Evolutionary conservation across 2,113 vertebrate genomes (phyloP).

Genomic region (Mesocricetus auratus): DNA sequence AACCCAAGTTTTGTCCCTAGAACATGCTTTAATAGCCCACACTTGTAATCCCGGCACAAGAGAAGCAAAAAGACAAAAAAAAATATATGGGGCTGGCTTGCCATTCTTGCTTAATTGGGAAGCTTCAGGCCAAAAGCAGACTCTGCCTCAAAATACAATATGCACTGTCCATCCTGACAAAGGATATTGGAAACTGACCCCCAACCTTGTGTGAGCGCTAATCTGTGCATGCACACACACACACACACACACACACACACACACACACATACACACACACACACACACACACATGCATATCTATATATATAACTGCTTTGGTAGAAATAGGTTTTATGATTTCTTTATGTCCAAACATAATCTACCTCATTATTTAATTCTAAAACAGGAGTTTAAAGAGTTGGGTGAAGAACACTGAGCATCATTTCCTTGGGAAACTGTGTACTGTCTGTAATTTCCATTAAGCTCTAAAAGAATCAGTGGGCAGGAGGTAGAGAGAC

Average conservation of each 20-base stretch:
- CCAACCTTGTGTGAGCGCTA: no score
- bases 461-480: neutral
- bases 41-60: neutral
- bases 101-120: neutral
- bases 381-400: neutral
- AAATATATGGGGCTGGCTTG: neutral
- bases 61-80: neutral
- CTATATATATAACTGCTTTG: neutral
- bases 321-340: constrained; percentile 2
- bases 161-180: neutral
- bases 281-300: no score
- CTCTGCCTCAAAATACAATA: neutral
- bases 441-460: neutral
- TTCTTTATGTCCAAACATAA: constrained; percentile 17
- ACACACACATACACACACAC: no score
- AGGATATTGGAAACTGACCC: neutral
- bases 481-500: neutral
- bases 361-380: neutral
- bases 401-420: neutral
- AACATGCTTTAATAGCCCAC: neutral
- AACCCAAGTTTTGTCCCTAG: neutral
- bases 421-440: neutral
- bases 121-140: neutral
- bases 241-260: no score
- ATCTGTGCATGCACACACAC: no score